phyloP scores from a whole-genome alignment of 2,797 vertebrate species.

The Uromys caudimaculatus region DNA sequence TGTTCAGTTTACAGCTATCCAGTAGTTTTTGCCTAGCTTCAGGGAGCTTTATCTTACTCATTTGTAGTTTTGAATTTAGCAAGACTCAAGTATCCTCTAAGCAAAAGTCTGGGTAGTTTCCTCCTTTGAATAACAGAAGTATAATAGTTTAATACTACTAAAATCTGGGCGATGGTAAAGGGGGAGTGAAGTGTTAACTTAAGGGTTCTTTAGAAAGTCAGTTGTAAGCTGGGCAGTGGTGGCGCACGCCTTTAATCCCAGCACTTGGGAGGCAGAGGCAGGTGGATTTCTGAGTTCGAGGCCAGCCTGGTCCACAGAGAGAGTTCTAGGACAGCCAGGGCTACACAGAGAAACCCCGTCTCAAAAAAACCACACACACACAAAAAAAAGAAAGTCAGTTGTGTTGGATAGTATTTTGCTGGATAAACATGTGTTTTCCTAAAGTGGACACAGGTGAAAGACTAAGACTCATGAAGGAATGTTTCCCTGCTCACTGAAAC shows the following conservation, averaged over 20 bases:
- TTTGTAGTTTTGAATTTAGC: not conserved
- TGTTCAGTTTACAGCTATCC: not conserved
- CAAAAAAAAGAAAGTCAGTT: too few species aligned
- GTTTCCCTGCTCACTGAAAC: too few species aligned
- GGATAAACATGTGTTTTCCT: too few species aligned
- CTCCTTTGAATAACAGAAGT: not conserved
- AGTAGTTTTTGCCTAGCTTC: slow-evolving; percentile 1
- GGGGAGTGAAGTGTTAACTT: not conserved
- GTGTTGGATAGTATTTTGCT: not conserved
- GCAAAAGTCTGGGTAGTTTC: slow-evolving; percentile 19
- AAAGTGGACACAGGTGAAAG: too few species aligned
- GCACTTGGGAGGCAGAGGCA: too few species aligned
- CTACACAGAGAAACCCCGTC: too few species aligned
- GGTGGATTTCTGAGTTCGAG: too few species aligned
- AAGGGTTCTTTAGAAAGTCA: not conserved
- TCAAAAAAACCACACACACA: too few species aligned
- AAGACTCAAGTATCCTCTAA: slow-evolving; percentile 24
- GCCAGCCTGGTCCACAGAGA: too few species aligned
- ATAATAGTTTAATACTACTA: not conserved
- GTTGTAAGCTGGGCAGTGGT: not conserved
- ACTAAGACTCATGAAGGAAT: too few species aligned
- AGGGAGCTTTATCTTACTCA: not conserved
- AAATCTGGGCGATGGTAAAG: not conserved
- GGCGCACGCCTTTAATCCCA: too few species aligned
- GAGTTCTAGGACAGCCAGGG: too few species aligned